These are phyloP conservation scores for Penaeus chinensis DNA, from an alignment of 1,140 invertebrate species.

Conservation along the genomic window DNA sequence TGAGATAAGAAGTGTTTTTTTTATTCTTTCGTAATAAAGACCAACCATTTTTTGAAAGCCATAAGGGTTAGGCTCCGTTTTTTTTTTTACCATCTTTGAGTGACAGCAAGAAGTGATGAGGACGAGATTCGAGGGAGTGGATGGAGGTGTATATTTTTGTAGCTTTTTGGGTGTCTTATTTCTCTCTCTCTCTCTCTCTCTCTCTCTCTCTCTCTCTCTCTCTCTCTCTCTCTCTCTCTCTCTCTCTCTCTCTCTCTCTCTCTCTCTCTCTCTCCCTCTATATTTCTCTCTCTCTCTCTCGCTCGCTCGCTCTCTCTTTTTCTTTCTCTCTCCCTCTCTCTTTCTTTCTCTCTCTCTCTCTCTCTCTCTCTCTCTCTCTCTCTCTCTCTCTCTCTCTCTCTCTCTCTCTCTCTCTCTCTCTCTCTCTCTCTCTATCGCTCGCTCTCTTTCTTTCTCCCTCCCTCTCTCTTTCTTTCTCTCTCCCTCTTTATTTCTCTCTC, in stretches of 20 bases:
- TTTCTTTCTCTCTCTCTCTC: neutral
- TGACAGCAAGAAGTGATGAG: too few species aligned
- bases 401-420: neutral
- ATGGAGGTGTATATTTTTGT: neutral
- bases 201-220: slow-evolving; percentile 15
- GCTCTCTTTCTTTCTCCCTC: neutral
- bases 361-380: slow-evolving; percentile 7
- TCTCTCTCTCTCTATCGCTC: neutral
- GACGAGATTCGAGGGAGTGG: too few species aligned
- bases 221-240: neutral
- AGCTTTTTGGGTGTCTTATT: neutral
- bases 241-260: neutral
- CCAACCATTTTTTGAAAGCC: too few species aligned
- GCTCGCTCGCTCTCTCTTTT: neutral
- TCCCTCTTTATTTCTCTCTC: neutral
- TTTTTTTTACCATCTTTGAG: too few species aligned
- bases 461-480: neutral
- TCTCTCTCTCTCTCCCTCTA: neutral
- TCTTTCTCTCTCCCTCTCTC: neutral
- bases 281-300: neutral
- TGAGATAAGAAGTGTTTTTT: neutral
- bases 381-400: slow-evolving; percentile 20
- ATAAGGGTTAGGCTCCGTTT: too few species aligned
- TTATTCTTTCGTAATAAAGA: neutral
- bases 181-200: slow-evolving; percentile 27